These are phyloP conservation scores for Anthophora plumipes DNA, from an alignment of 2,888 invertebrate species.

Conservation along the genomic window DNA sequence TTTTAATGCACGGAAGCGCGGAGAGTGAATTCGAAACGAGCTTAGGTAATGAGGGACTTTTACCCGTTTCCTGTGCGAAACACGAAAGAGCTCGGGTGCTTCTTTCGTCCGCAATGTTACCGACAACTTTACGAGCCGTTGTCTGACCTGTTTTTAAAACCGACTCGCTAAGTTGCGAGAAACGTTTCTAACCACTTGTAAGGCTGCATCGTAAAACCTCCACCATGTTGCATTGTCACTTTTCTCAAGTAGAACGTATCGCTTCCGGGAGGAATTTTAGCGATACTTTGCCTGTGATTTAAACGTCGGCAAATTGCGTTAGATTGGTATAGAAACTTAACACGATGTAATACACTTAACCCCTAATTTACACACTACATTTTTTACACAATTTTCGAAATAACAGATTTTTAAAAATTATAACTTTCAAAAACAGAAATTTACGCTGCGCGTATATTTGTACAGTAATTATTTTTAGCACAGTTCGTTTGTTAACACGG, in stretches of 20 bases:
- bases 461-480: too few relatives aligned
- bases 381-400: too few relatives aligned
- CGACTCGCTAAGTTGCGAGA: background rate
- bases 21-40: conserved; percentile 53
- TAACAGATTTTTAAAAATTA: too few relatives aligned
- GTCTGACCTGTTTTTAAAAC: conserved; percentile 27
- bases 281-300: too few relatives aligned
- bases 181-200: conserved; percentile 22
- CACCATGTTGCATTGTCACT: background rate
- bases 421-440: too few relatives aligned
- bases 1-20: conserved; percentile 45
- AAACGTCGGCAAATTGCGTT: too few relatives aligned
- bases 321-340: too few relatives aligned
- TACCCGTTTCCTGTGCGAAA: conserved; percentile 24
- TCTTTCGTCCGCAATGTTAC: conserved; percentile 31
- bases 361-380: too few relatives aligned
- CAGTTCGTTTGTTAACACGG: too few relatives aligned
- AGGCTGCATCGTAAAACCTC: conserved; percentile 26
- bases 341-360: too few relatives aligned
- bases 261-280: background rate
- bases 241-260: background rate
- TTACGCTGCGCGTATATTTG: too few relatives aligned
- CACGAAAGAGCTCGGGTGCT: conserved; percentile 26
- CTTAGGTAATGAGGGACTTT: conserved; percentile 62
- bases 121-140: conserved; percentile 43